These are phyloP conservation scores for Andrena minutula DNA, from an alignment of 2,888 invertebrate species.

Conservation along the genomic window DNA sequence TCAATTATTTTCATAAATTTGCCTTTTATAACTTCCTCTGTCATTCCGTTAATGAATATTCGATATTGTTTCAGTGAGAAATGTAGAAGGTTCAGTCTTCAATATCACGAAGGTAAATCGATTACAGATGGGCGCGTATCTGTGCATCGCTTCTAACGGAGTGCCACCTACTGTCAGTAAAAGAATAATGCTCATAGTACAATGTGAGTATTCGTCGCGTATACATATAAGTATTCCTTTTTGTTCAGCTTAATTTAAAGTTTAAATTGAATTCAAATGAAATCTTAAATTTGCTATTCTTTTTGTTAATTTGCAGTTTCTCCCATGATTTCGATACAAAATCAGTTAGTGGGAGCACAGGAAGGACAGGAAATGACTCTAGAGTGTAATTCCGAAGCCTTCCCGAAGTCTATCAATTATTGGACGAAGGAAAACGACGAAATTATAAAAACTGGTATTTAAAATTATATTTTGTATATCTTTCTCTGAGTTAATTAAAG, in stretches of 20 bases:
- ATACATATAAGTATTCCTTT: too few species aligned
- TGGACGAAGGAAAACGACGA: conserved; percentile 92
- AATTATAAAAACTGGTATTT: conserved; percentile 90
- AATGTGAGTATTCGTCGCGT: conserved; percentile 89
- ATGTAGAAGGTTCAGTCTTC: conserved; percentile 89
- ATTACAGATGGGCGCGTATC: conserved; percentile 91
- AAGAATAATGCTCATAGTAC: conserved; percentile 93
- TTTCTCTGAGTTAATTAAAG: not conserved
- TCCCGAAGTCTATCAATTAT: conserved; percentile 94
- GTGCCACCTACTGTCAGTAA: conserved; percentile 96
- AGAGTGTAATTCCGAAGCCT: conserved; percentile 94
- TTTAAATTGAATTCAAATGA: not conserved
- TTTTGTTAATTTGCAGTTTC: conserved; percentile 88
- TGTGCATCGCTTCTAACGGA: conserved; percentile 93
- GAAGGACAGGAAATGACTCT: conserved; percentile 91
- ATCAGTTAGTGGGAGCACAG: conserved; percentile 93
- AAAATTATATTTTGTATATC: too few species aligned
- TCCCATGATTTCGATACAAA: conserved; percentile 93
- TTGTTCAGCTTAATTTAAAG: not conserved
- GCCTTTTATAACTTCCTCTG: not conserved
- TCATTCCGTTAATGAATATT: not conserved
- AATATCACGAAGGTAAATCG: conserved; percentile 89
- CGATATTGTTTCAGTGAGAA: conserved; percentile 85
- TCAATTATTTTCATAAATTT: not conserved
- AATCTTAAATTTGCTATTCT: not conserved